phyloP scores from a whole-genome alignment of 1,140 invertebrate genomes.

The Druon quercuslanigerum region DNA sequence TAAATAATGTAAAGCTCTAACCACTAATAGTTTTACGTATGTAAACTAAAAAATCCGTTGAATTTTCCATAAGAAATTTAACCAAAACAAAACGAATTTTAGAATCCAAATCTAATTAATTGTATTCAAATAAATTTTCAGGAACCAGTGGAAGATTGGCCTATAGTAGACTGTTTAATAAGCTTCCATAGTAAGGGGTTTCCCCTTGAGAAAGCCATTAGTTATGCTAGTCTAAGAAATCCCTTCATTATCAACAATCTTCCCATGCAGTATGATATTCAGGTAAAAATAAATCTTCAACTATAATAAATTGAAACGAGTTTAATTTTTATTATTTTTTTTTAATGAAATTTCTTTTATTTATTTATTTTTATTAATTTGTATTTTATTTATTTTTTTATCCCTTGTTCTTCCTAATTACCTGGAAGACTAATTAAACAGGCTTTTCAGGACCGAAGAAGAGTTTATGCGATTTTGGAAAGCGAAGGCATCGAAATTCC shows the following conservation, averaged over 20 bases:
- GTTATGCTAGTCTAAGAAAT: constrained; percentile 94
- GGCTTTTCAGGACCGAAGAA: constrained; percentile 85
- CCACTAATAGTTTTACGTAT: too few relatives aligned
- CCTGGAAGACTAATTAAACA: constrained; percentile 11
- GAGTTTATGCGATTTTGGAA: constrained; percentile 96
- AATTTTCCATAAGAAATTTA: too few relatives aligned
- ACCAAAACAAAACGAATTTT: neutral
- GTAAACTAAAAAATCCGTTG: too few relatives aligned
- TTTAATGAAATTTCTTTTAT: too few relatives aligned
- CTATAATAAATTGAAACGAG: constrained; percentile 14
- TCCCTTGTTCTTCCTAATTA: too few relatives aligned
- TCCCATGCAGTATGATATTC: constrained; percentile 98
- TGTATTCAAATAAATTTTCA: constrained; percentile 70
- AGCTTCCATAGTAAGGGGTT: constrained; percentile 99
- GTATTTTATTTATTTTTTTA: too few relatives aligned
- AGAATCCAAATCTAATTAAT: neutral
- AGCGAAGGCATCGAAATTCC: constrained; percentile 98
- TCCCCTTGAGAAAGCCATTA: constrained; percentile 98
- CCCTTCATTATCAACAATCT: constrained; percentile 99
- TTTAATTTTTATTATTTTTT: too few relatives aligned
- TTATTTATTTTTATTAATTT: too few relatives aligned
- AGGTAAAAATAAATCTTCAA: constrained; percentile 75
- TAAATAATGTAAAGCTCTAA: too few relatives aligned
- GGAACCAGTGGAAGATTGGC: constrained; percentile 98
- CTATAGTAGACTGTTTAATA: constrained; percentile 97